Percentiles rank a stretch among this genome's conserved stretches.
phyloP scores from a whole-genome alignment of 2,797 vertebrate genomes.

The Rhynchonycteris naso region DNA sequence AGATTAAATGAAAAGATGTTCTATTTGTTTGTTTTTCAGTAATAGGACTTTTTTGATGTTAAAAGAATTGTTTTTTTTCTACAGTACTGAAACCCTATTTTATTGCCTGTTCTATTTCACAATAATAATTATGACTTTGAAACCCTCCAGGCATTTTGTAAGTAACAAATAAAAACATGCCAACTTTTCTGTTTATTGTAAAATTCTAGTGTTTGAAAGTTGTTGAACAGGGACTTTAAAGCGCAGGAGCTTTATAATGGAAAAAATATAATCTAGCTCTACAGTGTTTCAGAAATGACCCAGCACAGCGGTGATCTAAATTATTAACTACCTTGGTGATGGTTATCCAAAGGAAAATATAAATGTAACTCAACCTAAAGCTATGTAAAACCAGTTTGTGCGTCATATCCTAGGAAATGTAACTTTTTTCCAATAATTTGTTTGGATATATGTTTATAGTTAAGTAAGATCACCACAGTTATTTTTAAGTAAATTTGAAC shows the following conservation, averaged over 20 bases:
- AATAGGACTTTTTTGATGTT: not conserved
- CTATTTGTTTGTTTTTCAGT: not conserved
- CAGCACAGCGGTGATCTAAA: not conserved
- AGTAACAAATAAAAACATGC: slow-evolving; percentile 33
- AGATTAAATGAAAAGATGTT: not conserved
- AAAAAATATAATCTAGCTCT: not conserved
- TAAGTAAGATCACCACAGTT: not conserved
- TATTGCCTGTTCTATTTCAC: slow-evolving; percentile 40
- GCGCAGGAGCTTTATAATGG: not conserved
- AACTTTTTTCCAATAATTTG: not conserved
- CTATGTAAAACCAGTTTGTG: not conserved
- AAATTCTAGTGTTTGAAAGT: slow-evolving; percentile 48
- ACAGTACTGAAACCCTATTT: slow-evolving; percentile 48
- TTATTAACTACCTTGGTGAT: not conserved
- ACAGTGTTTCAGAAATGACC: not conserved
- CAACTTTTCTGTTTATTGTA: slow-evolving; percentile 30
- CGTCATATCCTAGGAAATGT: not conserved
- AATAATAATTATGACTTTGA: slow-evolving; percentile 58
- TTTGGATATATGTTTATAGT: not conserved
- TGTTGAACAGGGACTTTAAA: slow-evolving; percentile 2
- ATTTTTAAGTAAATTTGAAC: slow-evolving; percentile 8
- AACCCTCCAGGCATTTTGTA: slow-evolving; percentile 53
- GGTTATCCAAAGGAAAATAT: not conserved
- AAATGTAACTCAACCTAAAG: not conserved
- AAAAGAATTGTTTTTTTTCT: not conserved